Percentiles rank a stretch among this genome's conserved stretches.
These are phyloP conservation scores for Dasysyrphus tricinctus DNA, from an alignment of 2,888 invertebrate species.

Conservation along the genomic window DNA sequence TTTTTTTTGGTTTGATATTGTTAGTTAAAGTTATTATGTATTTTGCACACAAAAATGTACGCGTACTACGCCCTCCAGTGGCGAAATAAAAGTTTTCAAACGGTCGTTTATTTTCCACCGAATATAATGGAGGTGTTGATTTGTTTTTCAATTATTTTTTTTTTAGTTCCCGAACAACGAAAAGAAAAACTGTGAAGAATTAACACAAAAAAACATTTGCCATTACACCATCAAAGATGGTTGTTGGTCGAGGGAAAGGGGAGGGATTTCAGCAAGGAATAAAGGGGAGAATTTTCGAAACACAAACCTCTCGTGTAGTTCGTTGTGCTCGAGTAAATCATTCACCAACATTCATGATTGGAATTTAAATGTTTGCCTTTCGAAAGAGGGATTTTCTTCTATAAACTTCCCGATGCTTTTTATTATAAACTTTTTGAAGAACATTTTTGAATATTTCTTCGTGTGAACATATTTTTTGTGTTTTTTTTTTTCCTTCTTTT, in stretches of 20 bases:
- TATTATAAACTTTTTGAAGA: conserved; percentile 22
- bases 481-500: conserved; percentile 3
- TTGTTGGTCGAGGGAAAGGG: not conserved
- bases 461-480: conserved; percentile 33
- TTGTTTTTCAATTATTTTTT: not conserved
- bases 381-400: conserved; percentile 31
- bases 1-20: conserved; percentile 23
- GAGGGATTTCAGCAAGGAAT: conserved; percentile 13
- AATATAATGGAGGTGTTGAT: not conserved
- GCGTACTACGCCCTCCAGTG: not conserved
- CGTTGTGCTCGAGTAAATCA: conserved; percentile 57
- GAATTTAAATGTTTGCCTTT: conserved; percentile 72
- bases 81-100: not conserved
- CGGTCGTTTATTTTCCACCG: not conserved
- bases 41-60: conserved; percentile 21
- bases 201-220: conserved; percentile 24
- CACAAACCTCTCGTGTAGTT: not conserved
- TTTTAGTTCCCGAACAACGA: not conserved
- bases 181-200: not conserved
- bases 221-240: not conserved
- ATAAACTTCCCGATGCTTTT: conserved; percentile 7
- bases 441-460: conserved; percentile 43
- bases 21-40: conserved; percentile 35
- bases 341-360: conserved; percentile 73
- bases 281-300: conserved; percentile 20